Evolutionary conservation across 2,888 invertebrate genomes (phyloP).

Genomic region (Caradrina kadenii): DNA sequence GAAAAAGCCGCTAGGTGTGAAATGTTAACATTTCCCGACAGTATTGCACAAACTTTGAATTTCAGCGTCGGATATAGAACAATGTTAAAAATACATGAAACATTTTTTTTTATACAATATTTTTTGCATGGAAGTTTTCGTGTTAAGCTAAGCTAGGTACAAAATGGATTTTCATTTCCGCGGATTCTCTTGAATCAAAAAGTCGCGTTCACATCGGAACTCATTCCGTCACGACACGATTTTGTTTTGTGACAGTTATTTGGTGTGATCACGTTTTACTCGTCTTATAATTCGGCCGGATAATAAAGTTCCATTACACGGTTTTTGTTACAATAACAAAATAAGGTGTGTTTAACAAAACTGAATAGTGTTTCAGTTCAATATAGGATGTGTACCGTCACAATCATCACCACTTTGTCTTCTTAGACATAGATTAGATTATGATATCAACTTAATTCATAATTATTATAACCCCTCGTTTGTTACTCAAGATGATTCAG

Average conservation of each 20-base stretch:
- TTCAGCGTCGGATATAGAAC: slow-evolving; percentile 55
- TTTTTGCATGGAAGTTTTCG: slow-evolving; percentile 38
- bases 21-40: slow-evolving; percentile 59
- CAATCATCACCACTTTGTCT: neutral
- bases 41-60: slow-evolving; percentile 59
- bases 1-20: slow-evolving; percentile 54
- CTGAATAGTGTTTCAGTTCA: neutral
- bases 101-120: slow-evolving; percentile 47
- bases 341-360: neutral
- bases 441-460: too few relatives aligned
- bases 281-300: slow-evolving; percentile 42
- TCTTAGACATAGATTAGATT: too few relatives aligned
- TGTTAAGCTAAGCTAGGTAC: neutral
- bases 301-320: slow-evolving; percentile 67
- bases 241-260: slow-evolving; percentile 69
- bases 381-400: neutral
- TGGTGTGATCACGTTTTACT: slow-evolving; percentile 63
- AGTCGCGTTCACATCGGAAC: slow-evolving; percentile 45
- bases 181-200: slow-evolving; percentile 50
- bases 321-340: slow-evolving; percentile 59
- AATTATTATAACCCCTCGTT: too few relatives aligned
- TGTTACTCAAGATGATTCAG: too few relatives aligned
- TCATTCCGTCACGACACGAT: slow-evolving; percentile 55
- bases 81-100: slow-evolving; percentile 52
- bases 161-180: slow-evolving; percentile 34